Evolutionary conservation across 2,797 vertebrate genomes (phyloP).

Genomic region (Zalophus californianus): DNA sequence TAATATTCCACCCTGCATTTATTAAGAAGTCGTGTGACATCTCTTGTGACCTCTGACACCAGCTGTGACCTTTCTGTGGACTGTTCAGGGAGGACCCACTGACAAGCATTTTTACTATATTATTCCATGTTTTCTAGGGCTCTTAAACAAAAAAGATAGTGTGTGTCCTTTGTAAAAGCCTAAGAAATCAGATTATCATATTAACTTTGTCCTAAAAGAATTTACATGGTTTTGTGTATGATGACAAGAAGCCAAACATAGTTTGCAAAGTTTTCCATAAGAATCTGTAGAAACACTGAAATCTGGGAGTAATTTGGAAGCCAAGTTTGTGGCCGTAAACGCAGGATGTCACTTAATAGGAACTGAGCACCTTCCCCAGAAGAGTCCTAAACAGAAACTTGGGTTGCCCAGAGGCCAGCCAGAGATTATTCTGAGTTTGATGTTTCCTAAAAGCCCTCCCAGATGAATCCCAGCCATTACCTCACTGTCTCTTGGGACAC

Average conservation of each 20-base stretch:
- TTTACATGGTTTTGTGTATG: background rate
- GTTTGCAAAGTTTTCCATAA: background rate
- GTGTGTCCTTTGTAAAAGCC: background rate
- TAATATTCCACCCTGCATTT: conserved; percentile 65
- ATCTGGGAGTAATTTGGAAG: conserved; percentile 9
- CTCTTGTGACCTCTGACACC: conserved; percentile 79
- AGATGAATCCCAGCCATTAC: conserved; percentile 8
- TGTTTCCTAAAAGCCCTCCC: conserved; percentile 14
- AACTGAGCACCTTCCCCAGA: background rate
- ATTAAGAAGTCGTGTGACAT: conserved; percentile 79
- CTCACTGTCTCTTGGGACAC: background rate
- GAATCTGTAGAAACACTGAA: background rate
- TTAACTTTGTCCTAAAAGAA: background rate
- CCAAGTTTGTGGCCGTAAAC: background rate
- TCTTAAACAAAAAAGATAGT: conserved; percentile 24
- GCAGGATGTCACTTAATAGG: background rate
- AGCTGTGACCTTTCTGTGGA: conserved; percentile 65
- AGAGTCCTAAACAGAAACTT: conserved; percentile 26
- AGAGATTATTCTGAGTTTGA: conserved; percentile 30
- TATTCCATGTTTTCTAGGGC: conserved; percentile 43
- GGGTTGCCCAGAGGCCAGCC: background rate
- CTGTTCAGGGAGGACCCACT: conserved; percentile 47
- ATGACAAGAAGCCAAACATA: background rate
- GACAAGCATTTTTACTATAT: conserved; percentile 64
- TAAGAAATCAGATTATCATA: conserved; percentile 57